Percentiles rank a stretch among this genome's conserved stretches.
Conservation (phyloP, 2,888 invertebrate species). For the Eupithecia centaureata region DNA sequence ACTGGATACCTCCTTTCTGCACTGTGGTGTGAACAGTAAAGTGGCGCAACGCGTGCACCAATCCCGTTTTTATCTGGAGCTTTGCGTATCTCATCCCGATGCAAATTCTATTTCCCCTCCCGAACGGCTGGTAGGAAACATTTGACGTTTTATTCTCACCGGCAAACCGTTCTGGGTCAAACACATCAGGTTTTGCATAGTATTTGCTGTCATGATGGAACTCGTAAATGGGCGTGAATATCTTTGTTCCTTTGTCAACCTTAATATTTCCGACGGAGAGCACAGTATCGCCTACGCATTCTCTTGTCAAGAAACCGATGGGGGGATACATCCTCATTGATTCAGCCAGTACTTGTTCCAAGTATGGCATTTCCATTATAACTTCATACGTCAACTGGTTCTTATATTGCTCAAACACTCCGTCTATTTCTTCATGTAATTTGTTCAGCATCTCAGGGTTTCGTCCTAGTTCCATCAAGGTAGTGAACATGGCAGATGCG, state of each 20-base stretch:
- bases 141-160: constrained; percentile 52
- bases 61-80: constrained; percentile 55
- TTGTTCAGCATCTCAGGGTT: constrained; percentile 58
- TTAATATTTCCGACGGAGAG: constrained; percentile 64
- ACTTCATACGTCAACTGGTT: constrained; percentile 34
- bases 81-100: constrained; percentile 66
- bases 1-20: constrained; percentile 50
- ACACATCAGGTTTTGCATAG: constrained; percentile 72
- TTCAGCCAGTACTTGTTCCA: constrained; percentile 51
- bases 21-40: constrained; percentile 52
- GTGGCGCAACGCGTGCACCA: constrained; percentile 53
- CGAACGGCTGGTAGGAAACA: constrained; percentile 70
- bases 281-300: constrained; percentile 56
- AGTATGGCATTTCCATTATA: constrained; percentile 35
- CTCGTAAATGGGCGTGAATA: constrained; percentile 61
- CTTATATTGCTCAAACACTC: constrained; percentile 34
- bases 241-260: constrained; percentile 59
- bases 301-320: constrained; percentile 54
- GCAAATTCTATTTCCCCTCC: constrained; percentile 72
- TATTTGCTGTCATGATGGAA: constrained; percentile 71
- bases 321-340: constrained; percentile 62
- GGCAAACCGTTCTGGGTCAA: constrained; percentile 70
- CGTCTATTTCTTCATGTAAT: constrained; percentile 65
- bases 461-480: constrained; percentile 61
- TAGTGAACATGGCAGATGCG: constrained; percentile 58